phyloP scores from a whole-genome alignment of 92 coral and sea anemone genomes.

The Plumapathes pennacea region DNA sequence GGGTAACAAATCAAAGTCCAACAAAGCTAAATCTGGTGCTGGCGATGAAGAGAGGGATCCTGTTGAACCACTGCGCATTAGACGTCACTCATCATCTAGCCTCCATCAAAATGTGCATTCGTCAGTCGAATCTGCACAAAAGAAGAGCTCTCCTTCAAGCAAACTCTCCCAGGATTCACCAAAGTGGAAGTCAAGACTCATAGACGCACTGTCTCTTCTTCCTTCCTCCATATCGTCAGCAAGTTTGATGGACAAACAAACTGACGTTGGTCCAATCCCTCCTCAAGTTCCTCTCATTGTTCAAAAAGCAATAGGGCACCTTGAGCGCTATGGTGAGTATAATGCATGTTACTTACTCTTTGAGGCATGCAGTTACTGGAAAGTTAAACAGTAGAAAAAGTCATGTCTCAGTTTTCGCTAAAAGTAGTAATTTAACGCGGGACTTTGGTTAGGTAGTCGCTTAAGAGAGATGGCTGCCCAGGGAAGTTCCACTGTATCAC shows the following conservation, averaged over 20 bases:
- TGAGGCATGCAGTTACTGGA: too few species aligned
- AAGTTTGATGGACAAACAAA: conserved; percentile 80
- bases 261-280: conserved; percentile 57
- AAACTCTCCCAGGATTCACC: conserved; percentile 52
- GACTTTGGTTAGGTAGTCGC: too few species aligned
- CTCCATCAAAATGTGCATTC: conserved; percentile 61
- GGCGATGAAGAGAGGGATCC: conserved; percentile 40
- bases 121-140: conserved; percentile 33
- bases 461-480: too few species aligned
- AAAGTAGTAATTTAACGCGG: too few species aligned
- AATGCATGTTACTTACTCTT: too few species aligned
- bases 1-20: not conserved
- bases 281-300: conserved; percentile 94
- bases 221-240: conserved; percentile 96
- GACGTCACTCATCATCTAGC: conserved; percentile 78
- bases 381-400: too few species aligned
- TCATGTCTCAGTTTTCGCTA: too few species aligned
- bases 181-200: conserved; percentile 85
- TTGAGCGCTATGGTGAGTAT: conserved; percentile 88
- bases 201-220: conserved; percentile 88
- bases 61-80: conserved; percentile 42
- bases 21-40: conserved; percentile 11
- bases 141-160: conserved; percentile 12
- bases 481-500: too few species aligned
- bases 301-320: conserved; percentile 79